Evolutionary conservation across 1,140 invertebrate species (phyloP).

Genomic region (Rhopalosiphum maidis): DNA sequence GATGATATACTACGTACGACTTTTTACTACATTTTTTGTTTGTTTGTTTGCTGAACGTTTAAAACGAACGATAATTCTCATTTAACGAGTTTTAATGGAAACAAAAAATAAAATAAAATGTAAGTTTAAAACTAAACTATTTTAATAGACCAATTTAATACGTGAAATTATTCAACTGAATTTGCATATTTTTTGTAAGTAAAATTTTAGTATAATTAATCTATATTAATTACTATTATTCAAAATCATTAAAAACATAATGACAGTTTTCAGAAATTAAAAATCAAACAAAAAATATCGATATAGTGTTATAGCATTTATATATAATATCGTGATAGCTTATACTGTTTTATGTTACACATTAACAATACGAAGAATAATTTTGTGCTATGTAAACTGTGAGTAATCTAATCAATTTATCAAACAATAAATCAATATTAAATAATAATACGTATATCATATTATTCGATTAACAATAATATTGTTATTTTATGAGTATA

Average conservation of each 20-base stretch:
- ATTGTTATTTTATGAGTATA: neutral
- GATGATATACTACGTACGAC: neutral
- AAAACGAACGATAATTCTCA: conserved; percentile 12
- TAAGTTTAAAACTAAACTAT: neutral
- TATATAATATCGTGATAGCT: neutral
- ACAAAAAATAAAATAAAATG: neutral
- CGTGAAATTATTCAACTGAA: neutral
- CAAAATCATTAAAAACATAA: neutral
- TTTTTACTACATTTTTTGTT: neutral
- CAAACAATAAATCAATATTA: neutral
- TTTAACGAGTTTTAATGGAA: conserved; percentile 8
- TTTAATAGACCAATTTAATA: neutral
- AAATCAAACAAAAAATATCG: neutral
- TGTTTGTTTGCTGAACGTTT: neutral
- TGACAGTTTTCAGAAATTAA: neutral
- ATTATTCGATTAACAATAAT: neutral
- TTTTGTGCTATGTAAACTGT: neutral
- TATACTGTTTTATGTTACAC: neutral
- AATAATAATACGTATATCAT: neutral
- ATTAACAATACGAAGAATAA: neutral
- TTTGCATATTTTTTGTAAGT: neutral
- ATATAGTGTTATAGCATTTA: neutral
- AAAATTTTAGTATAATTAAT: neutral
- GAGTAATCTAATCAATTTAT: neutral
- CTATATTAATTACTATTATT: neutral